A percentile compares a stretch with the other conserved stretches of the same genome.
Conservation (phyloP, 2,888 invertebrate genomes). For the Quadriops clusia region DNA sequence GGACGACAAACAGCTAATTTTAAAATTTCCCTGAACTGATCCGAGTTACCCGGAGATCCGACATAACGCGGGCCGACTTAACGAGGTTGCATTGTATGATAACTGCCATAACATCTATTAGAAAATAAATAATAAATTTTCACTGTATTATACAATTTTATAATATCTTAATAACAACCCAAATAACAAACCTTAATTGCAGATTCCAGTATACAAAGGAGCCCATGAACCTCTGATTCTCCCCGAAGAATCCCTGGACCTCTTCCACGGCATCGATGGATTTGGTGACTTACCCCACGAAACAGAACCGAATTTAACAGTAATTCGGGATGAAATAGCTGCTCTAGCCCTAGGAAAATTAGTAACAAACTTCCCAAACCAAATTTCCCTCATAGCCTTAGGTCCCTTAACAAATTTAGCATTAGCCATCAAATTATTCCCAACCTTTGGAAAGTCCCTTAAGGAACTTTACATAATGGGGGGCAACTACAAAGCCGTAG, state of each 20-base stretch:
- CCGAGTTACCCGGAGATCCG: too few relatives aligned
- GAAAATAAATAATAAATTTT: too few relatives aligned
- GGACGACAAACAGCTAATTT: too few relatives aligned
- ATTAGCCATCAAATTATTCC: slow-evolving; percentile 56
- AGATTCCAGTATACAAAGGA: slow-evolving; percentile 64
- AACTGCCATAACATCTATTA: too few relatives aligned
- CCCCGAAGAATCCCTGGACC: slow-evolving; percentile 28
- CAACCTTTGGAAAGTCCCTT: slow-evolving; percentile 48
- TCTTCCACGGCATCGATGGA: slow-evolving; percentile 59
- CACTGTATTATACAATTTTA: too few relatives aligned
- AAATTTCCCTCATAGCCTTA: slow-evolving; percentile 51
- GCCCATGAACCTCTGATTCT: slow-evolving; percentile 38
- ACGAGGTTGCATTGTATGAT: too few relatives aligned
- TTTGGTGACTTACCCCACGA: slow-evolving; percentile 47
- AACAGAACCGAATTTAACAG: slow-evolving; percentile 19
- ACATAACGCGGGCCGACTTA: too few relatives aligned
- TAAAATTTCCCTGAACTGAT: too few relatives aligned
- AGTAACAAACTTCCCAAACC: slow-evolving; percentile 11
- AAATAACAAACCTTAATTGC: too few relatives aligned
- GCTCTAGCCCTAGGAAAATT: slow-evolving; percentile 48
- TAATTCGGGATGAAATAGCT: slow-evolving; percentile 33
- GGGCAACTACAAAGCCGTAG: slow-evolving; percentile 55
- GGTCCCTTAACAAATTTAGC: slow-evolving; percentile 75
- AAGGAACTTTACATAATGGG: slow-evolving; percentile 67
- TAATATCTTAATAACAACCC: too few relatives aligned